Evolutionary conservation across 2,113 vertebrate species (phyloP).

Genomic region (Ailurus styani): DNA sequence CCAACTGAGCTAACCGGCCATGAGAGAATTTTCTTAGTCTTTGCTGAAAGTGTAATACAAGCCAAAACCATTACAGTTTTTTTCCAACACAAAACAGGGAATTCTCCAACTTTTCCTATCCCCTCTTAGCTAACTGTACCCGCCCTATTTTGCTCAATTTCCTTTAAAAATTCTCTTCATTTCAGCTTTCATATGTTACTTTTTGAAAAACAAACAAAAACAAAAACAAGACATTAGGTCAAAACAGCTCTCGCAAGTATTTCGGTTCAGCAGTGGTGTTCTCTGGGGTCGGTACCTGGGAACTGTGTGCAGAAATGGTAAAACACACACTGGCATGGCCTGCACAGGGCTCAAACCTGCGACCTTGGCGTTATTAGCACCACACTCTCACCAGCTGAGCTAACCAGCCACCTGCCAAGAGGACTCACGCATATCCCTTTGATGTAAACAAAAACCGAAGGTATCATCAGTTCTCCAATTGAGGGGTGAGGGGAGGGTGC

Average conservation of each 20-base stretch:
- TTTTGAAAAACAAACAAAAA: background rate
- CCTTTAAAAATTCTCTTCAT: background rate
- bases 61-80: background rate
- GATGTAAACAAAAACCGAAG: background rate
- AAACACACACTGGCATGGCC: accelerated
- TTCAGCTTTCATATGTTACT: background rate
- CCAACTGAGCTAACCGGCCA: background rate
- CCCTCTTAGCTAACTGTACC: background rate
- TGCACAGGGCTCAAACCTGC: background rate
- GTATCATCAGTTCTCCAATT: background rate
- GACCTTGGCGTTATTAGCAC: background rate
- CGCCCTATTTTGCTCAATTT: background rate
- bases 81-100: background rate
- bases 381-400: background rate
- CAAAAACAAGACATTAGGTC: background rate
- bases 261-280: background rate
- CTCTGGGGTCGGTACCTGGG: background rate
- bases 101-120: background rate
- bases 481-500: no score
- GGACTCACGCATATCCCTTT: no score
- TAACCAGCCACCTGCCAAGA: background rate
- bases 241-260: background rate
- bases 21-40: accelerated
- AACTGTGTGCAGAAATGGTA: background rate
- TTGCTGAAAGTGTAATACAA: background rate